A percentile compares a stretch with the other conserved stretches of the same genome.
Evolutionary conservation across 2,113 vertebrate species (phyloP).

Genomic region (Enhydra lutris): DNA sequence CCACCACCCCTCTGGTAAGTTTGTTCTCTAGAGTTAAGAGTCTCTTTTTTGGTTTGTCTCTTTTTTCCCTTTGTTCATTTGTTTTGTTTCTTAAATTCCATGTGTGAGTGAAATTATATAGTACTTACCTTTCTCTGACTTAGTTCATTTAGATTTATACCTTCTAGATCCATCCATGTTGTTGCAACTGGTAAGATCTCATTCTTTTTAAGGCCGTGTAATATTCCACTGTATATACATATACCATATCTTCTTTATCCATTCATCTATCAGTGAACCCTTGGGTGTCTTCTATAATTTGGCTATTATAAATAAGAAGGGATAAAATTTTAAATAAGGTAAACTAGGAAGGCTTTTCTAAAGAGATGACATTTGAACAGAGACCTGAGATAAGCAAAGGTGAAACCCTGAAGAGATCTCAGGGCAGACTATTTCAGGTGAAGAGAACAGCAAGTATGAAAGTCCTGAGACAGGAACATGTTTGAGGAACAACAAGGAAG

Average conservation of each 20-base stretch:
- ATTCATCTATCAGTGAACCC: not conserved
- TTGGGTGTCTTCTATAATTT: not conserved
- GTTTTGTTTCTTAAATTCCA: not conserved
- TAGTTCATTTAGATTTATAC: too few species aligned
- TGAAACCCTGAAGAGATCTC: not conserved
- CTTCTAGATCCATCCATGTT: too few species aligned
- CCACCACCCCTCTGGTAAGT: not conserved
- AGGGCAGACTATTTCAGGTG: not conserved
- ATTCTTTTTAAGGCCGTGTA: too few species aligned
- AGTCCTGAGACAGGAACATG: not conserved
- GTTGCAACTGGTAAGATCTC: too few species aligned
- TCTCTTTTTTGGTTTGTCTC: not conserved
- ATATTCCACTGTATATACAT: too few species aligned
- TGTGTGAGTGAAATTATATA: not conserved
- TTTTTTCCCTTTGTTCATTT: not conserved
- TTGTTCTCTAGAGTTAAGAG: not conserved
- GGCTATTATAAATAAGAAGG: not conserved
- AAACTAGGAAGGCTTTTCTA: not conserved
- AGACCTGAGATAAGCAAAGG: not conserved
- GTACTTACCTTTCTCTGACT: not conserved
- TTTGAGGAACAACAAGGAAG: not conserved
- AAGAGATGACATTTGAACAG: not conserved
- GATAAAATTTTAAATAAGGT: not conserved
- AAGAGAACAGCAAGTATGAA: not conserved
- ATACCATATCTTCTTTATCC: not conserved